Conservation (phyloP, 2,113 vertebrate species). For the Hyperopisus bebe region DNA sequence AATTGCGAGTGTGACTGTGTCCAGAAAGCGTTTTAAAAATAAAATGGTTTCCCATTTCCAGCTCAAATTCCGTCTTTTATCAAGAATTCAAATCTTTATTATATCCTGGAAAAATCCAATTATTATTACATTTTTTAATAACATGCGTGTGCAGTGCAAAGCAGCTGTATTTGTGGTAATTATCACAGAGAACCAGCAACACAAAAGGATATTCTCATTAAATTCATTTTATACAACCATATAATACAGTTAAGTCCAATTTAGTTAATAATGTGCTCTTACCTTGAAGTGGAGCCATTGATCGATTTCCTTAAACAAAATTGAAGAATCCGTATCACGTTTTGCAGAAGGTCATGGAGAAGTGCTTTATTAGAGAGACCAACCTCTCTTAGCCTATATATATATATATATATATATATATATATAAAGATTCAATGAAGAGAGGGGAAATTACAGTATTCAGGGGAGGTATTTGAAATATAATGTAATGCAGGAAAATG, state of each 20-base stretch:
- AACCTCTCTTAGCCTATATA: background rate
- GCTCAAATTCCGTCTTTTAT: background rate
- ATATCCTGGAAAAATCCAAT: background rate
- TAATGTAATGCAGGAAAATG: background rate
- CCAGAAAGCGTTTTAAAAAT: slow-evolving; percentile 2
- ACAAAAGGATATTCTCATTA: slow-evolving; percentile 11
- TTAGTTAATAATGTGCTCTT: background rate
- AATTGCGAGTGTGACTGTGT: background rate
- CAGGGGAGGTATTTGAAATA: background rate
- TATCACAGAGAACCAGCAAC: background rate
- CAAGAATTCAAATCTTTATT: background rate
- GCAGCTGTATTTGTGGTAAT: slow-evolving; percentile 3
- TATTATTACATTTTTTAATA: background rate
- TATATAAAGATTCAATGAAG: background rate
- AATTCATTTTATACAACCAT: background rate
- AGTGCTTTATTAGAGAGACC: background rate
- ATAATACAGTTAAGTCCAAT: background rate
- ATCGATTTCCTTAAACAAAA: background rate
- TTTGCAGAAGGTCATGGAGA: background rate
- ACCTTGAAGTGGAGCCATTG: background rate
- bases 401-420: background rate
- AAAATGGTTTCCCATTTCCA: background rate
- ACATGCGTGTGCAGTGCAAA: background rate
- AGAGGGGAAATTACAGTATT: background rate
- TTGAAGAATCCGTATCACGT: background rate